These are phyloP conservation scores for Euclidia mi DNA, from an alignment of 2,888 invertebrate species.

Conservation along the genomic window DNA sequence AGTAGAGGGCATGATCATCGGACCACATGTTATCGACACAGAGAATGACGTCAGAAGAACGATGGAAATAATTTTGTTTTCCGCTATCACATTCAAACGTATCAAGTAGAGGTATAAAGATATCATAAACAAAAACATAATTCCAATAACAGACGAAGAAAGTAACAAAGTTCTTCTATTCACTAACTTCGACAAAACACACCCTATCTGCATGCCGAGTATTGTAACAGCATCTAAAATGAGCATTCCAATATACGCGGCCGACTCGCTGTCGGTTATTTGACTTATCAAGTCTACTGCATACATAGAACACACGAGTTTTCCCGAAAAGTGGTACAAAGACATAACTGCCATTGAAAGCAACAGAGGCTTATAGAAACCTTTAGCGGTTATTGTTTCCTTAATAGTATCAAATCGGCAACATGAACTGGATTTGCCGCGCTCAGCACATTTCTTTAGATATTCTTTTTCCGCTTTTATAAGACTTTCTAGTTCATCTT, in stretches of 20 bases:
- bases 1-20: conserved; percentile 70
- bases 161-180: conserved; percentile 69
- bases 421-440: conserved; percentile 30
- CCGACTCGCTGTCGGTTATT: conserved; percentile 66
- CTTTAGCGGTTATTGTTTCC: conserved; percentile 43
- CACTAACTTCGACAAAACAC: conserved; percentile 64
- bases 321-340: conserved; percentile 59
- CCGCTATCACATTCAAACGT: conserved; percentile 53
- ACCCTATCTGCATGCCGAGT: conserved; percentile 72
- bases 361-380: conserved; percentile 63
- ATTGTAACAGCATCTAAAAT: conserved; percentile 77
- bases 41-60: conserved; percentile 66
- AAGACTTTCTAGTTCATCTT: conserved; percentile 57
- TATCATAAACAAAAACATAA: conserved; percentile 65
- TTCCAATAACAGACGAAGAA: conserved; percentile 62
- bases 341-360: conserved; percentile 57
- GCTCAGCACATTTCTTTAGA: conserved; percentile 27
- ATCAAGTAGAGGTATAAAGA: conserved; percentile 71
- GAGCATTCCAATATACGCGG: conserved; percentile 73
- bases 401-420: conserved; percentile 34
- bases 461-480: conserved; percentile 54
- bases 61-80: conserved; percentile 67
- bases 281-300: conserved; percentile 68
- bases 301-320: conserved; percentile 66
- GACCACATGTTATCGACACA: conserved; percentile 72